phyloP scores from a whole-genome alignment of 2,888 invertebrate genomes.

The Pilophorus perplexus region DNA sequence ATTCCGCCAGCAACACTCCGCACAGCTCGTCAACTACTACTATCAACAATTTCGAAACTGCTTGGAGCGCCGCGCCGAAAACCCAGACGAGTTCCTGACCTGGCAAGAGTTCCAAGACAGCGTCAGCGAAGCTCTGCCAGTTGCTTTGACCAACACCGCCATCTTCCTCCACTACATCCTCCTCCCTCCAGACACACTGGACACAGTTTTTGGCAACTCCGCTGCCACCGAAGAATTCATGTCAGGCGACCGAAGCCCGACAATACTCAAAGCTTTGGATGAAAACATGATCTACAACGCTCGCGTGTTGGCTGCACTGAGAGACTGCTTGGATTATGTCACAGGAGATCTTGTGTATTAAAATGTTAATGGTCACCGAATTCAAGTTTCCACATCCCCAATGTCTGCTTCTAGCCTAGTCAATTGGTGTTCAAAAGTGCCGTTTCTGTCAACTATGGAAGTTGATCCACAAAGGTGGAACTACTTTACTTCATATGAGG shows the following conservation, averaged over 20 bases:
- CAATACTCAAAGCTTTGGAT: conserved; percentile 12
- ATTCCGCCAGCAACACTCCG: background rate
- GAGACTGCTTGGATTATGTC: conserved; percentile 28
- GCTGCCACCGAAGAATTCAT: conserved; percentile 1
- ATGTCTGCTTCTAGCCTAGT: too few species aligned
- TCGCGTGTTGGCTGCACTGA: conserved; percentile 4
- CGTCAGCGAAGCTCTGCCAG: conserved; percentile 17
- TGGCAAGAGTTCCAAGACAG: conserved; percentile 17
- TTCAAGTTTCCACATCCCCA: too few species aligned
- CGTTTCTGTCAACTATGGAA: too few species aligned
- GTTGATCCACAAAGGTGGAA: too few species aligned
- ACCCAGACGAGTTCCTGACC: conserved; percentile 19
- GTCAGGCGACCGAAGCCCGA: conserved; percentile 12
- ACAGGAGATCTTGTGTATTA: conserved; percentile 2
- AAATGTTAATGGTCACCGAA: too few species aligned
- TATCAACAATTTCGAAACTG: background rate
- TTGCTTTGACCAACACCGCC: conserved; percentile 22
- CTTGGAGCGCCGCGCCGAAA: background rate
- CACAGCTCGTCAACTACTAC: conserved; percentile 12
- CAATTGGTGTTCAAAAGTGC: too few species aligned
- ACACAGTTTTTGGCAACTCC: background rate
- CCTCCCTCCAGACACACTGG: background rate
- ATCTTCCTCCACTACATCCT: conserved; percentile 25
- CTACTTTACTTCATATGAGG: too few species aligned
- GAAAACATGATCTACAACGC: background rate